Evolutionary conservation across 2,797 vertebrate genomes (phyloP), one percentile per base, ranked within the genome.

Genomic region (Caiman crocodilus): DNA sequence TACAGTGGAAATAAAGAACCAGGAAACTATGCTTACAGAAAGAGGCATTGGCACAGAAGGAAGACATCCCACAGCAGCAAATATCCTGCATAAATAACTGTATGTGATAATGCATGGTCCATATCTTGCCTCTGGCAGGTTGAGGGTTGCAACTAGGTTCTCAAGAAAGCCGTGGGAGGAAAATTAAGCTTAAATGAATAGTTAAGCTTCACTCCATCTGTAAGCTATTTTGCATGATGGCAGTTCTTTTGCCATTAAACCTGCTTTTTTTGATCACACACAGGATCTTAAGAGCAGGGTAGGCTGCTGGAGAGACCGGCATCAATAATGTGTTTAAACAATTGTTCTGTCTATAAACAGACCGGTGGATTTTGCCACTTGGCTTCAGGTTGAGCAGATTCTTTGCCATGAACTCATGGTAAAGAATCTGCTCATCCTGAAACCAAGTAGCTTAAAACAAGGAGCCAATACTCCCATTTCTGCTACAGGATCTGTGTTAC

Each of bases 361-460:
- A 50, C 50, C 26, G 14, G 69, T 16, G 35, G 23, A 50, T 50
- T 50, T 50, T 10, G 42, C 9, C 42, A 50, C 42, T 50, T 50
- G 42, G 42, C 42, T 50, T 50, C 42, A 50, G 42, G 42, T 50
- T 50, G 42, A 50, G 42, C 42, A 50, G 42, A 50, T 50, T 50
- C 42, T 50, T 50, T 50, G 42, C 6, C 42, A 50, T 50, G 42
- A 71, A 28, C 35, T 75, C 7, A 59, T 78, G 76, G 65, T 58
- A 84, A 75, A 16, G 73, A 20, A 56, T 18, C 57, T 35, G 32
- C 14, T 25, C 15, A 0, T 14, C 20, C 76, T 65, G 1, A 0
- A 11, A 8, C 1, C 0, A 2, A 28, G 74, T n/a, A 26, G 18
- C 57, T 89, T 76, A 55, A 73, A 2, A 3, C 18, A 32, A 50